These are phyloP conservation scores for Sturnira hondurensis DNA, from an alignment of 2,113 vertebrate genomes.

Conservation along the genomic window DNA sequence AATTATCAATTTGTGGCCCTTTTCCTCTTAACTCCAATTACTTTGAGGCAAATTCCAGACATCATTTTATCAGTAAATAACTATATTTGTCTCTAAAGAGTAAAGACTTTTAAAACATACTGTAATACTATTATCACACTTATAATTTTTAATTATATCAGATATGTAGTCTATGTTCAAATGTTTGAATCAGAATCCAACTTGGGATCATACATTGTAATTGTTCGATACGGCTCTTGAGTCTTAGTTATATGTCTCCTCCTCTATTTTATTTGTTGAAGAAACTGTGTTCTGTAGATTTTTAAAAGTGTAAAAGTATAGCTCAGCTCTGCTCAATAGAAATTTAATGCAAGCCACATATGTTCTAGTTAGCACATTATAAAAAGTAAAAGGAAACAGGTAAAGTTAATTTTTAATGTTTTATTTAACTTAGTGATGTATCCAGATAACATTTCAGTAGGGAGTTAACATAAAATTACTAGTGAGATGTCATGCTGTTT, in stretches of 20 bases:
- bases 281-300: neutral
- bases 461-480: slow-evolving; percentile 14
- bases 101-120: neutral
- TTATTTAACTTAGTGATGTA: neutral
- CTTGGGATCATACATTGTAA: neutral
- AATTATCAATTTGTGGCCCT: neutral
- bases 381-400: neutral
- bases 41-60: neutral
- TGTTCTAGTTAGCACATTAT: neutral
- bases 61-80: slow-evolving; percentile 25
- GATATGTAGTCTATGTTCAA: neutral
- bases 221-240: neutral
- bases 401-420: slow-evolving; percentile 9
- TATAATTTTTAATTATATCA: neutral
- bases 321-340: neutral
- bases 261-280: neutral
- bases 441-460: neutral
- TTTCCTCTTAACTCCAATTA: neutral
- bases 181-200: neutral
- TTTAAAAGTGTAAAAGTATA: neutral
- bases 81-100: neutral
- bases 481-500: neutral
- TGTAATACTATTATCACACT: neutral
- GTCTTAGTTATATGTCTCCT: neutral
- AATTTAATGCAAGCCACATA: neutral